Percentiles rank a stretch among this genome's conserved stretches.
phyloP scores from a whole-genome alignment of 1,140 invertebrate genomes.

The Aricia agestis region DNA sequence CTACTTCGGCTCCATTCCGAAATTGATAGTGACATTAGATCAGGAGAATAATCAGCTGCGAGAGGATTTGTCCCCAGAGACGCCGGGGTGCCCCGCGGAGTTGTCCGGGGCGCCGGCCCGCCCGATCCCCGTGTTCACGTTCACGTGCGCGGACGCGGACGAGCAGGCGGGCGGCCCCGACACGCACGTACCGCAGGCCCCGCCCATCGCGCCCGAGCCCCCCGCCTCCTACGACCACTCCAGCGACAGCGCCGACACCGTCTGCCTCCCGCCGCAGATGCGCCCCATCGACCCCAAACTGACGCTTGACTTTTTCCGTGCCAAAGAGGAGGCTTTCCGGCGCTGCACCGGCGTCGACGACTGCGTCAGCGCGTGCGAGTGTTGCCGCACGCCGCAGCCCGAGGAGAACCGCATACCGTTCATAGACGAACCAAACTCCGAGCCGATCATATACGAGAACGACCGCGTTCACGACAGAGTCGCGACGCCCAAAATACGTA shows the following conservation, averaged over 20 bases:
- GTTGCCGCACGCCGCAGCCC: conserved; percentile 64
- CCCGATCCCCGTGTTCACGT: conserved; percentile 63
- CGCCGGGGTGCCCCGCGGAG: conserved; percentile 54
- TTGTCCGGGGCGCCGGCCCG: conserved; percentile 33
- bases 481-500: conserved; percentile 56
- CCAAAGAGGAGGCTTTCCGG: conserved; percentile 44
- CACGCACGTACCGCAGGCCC: conserved; percentile 38
- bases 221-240: conserved; percentile 49
- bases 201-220: conserved; percentile 46
- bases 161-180: conserved; percentile 39
- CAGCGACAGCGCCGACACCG: conserved; percentile 48
- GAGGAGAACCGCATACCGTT: conserved; percentile 64
- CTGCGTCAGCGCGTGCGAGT: conserved; percentile 65
- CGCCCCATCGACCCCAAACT: conserved; percentile 57
- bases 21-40: conserved; percentile 61
- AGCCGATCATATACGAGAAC: conserved; percentile 68
- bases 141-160: conserved; percentile 65
- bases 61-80: conserved; percentile 60
- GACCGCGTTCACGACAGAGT: conserved; percentile 45
- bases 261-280: conserved; percentile 62
- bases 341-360: conserved; percentile 57
- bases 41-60: conserved; percentile 60
- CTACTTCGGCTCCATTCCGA: conserved; percentile 64
- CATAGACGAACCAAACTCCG: conserved; percentile 69
- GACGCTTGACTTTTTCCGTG: conserved; percentile 52